Conservation (phyloP, 2,888 invertebrate genomes). For the Papilio protenor region DNA sequence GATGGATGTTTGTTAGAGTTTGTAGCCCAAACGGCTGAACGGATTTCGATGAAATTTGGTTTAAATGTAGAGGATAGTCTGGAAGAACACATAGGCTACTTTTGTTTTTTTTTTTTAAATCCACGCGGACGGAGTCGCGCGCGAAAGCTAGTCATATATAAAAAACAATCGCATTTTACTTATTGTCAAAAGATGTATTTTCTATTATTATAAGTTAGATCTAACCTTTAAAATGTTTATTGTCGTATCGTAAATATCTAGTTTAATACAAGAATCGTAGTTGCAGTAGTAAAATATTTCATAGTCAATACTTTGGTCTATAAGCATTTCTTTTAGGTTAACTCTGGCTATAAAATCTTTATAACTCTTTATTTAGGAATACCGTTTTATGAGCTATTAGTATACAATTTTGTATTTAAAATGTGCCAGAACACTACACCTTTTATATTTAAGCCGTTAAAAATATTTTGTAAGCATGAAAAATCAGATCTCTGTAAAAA, state of each 20-base stretch:
- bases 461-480: too few relatives aligned
- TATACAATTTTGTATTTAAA: not conserved
- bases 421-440: not conserved
- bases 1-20: too few relatives aligned
- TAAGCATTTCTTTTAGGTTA: slow-evolving; percentile 4
- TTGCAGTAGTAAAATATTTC: slow-evolving; percentile 5
- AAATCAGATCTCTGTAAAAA: too few relatives aligned
- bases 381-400: not conserved
- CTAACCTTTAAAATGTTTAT: not conserved
- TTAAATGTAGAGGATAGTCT: too few relatives aligned
- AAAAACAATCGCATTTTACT: too few relatives aligned
- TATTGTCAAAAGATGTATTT: not conserved
- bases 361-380: not conserved
- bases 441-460: too few relatives aligned
- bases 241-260: not conserved
- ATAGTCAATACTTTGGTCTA: not conserved
- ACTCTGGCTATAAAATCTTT: not conserved
- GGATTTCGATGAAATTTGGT: too few relatives aligned
- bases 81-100: too few relatives aligned
- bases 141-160: too few relatives aligned
- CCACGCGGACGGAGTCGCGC: too few relatives aligned
- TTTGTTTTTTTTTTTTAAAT: too few relatives aligned
- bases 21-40: too few relatives aligned
- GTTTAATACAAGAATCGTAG: not conserved
- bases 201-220: not conserved